Evolutionary conservation across 2,888 invertebrate species (phyloP), one percentile per base, ranked within the genome.

Genomic region (Exephanes ischioxanthus): DNA sequence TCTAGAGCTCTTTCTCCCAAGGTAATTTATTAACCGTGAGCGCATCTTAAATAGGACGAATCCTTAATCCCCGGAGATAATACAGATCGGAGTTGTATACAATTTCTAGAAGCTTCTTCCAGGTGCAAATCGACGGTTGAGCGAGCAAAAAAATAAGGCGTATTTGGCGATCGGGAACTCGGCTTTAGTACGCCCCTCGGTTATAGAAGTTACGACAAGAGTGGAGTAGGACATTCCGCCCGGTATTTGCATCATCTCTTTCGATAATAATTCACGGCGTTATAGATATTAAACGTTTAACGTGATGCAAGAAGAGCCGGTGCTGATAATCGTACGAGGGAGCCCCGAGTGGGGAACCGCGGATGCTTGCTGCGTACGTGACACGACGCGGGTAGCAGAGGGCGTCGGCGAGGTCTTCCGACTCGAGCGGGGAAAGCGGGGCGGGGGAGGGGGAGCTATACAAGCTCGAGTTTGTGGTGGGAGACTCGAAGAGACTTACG

Each of bases 341-440:
- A 77, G 80, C 41, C 41, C 19, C 53, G 73, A 72, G 58, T 45
- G 78, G 77, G 70, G 76, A 72, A 67, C 53, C 73, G 77, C 75
- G 89, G 84, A 76, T 83, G 83, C 83, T 71, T 84, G 83, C 71
- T 87, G 87, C 89, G 89, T 92, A 92, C 92, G 93, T 92, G 92
- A 91, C 91, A 71, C 72, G 88, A 71, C 84, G 88, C 87, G 86
- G 75, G 88, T 89, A 88, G 87, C 89, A 87, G 87, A 86, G 86
- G 92, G 92, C 92, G 92, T 92, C 88, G 89, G 83, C 91, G 82
- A 87, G 84, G 88, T 89, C 88, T 87, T 80, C 88, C 86, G 90
- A 89, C 89, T 76, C 78, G 26, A 33, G 58, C 71, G 75, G 58
- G 53, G 55, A 7, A 26, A 26, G 45, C 45, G 16, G 63, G 45